Evolutionary conservation across 37 sponge, comb jelly and placozoan genomes (phyloP).

Genomic region (Tethya wilhelma): DNA sequence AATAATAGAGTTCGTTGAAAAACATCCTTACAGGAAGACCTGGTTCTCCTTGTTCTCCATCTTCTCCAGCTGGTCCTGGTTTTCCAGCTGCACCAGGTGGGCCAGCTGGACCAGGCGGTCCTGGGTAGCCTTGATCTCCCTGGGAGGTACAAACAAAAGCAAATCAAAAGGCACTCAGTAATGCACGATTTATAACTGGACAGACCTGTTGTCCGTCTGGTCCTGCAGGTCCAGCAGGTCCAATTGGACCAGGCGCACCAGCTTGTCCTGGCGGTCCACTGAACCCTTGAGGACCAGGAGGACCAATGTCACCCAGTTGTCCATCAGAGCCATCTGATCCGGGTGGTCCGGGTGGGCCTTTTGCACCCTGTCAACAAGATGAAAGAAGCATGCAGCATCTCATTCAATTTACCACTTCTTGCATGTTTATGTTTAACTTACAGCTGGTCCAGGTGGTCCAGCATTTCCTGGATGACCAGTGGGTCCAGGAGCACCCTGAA

Average conservation of each 20-base stretch:
- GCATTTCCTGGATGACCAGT: constrained; percentile 66
- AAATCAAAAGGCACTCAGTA: background rate
- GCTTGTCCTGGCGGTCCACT: constrained; percentile 27
- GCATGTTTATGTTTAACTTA: constrained; percentile 13
- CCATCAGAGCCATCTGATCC: constrained; percentile 40
- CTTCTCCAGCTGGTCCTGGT: constrained; percentile 37
- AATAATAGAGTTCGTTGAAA: too few relatives aligned
- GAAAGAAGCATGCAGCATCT: background rate
- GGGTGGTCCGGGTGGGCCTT: constrained; percentile 45
- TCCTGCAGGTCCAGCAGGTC: constrained; percentile 39
- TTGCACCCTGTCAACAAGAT: constrained; percentile 17
- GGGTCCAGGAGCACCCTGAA: constrained; percentile 51
- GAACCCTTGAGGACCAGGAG: constrained; percentile 40
- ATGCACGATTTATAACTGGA: background rate
- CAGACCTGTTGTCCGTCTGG: constrained; percentile 36
- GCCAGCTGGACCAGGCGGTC: constrained; percentile 48
- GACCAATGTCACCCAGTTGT: constrained; percentile 24
- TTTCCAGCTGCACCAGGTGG: constrained; percentile 48
- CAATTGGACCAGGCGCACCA: constrained; percentile 55
- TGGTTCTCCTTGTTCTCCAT: constrained; percentile 70
- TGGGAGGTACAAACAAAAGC: too few relatives aligned
- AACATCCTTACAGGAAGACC: constrained; percentile 71
- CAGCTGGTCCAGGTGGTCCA: constrained; percentile 57
- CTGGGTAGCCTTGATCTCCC: constrained; percentile 14
- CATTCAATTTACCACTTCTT: background rate